Conservation (phyloP, 2,797 vertebrate species). For the Numenius phaeopus region DNA sequence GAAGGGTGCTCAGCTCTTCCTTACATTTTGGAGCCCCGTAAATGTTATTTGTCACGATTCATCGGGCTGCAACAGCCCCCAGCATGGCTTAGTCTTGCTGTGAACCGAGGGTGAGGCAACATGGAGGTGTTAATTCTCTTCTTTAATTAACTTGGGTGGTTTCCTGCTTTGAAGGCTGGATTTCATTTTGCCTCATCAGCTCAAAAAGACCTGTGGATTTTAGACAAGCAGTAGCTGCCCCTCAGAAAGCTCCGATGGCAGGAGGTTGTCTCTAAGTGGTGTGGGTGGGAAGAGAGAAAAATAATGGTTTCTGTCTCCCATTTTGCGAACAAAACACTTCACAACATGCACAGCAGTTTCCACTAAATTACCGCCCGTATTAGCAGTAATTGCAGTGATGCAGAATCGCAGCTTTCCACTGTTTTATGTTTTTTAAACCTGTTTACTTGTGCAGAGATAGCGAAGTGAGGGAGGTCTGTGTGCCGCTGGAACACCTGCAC, state of each 20-base stretch:
- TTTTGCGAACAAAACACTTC: background rate
- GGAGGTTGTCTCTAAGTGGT: background rate
- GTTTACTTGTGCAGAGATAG: accelerated
- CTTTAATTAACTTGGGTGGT: background rate
- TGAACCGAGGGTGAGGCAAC: background rate
- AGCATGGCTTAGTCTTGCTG: accelerated
- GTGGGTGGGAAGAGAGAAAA: background rate
- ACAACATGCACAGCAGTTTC: background rate
- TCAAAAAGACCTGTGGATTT: background rate
- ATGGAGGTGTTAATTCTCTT: background rate
- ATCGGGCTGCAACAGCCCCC: background rate
- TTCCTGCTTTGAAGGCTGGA: background rate
- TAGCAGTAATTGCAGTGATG: background rate
- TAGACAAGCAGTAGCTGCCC: background rate
- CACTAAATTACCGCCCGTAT: accelerated
- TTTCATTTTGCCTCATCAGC: background rate
- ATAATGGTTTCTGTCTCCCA: background rate
- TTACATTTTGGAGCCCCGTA: accelerated
- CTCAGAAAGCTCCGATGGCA: background rate
- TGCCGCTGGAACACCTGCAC: background rate
- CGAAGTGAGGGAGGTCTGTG: accelerated
- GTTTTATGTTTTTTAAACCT: accelerated
- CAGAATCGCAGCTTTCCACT: background rate
- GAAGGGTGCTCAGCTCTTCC: background rate
- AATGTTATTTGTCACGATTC: background rate